Conservation (phyloP, 2,113 vertebrate species). For the Triplophysa tibetana region DNA sequence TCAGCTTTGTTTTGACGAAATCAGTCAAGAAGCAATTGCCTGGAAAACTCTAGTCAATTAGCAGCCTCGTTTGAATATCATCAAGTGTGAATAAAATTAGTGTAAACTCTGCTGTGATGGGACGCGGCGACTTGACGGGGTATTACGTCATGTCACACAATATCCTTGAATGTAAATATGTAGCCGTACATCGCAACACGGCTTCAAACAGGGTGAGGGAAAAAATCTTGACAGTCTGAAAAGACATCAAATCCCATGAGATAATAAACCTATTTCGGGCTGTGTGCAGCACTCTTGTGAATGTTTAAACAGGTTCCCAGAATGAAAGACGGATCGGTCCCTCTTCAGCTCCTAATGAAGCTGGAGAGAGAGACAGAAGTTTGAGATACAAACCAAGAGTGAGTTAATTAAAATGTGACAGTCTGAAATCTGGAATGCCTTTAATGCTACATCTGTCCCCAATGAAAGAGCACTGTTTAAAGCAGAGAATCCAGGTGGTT, state of each 20-base stretch:
- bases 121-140: conserved; percentile 13
- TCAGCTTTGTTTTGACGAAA: conserved; percentile 13
- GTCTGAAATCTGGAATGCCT: conserved; percentile 33
- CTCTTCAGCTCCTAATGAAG: conserved; percentile 31
- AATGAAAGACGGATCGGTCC: conserved; percentile 38
- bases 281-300: conserved; percentile 25
- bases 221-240: conserved; percentile 9
- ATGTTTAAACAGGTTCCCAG: conserved; percentile 28
- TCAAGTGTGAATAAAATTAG: conserved; percentile 1
- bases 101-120: background rate
- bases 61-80: conserved; percentile 8
- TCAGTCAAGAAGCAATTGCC: conserved; percentile 6
- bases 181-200: background rate
- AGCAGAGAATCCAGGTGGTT: conserved; percentile 13
- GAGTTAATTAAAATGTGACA: conserved; percentile 38
- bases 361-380: conserved; percentile 22
- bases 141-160: background rate
- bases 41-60: conserved; percentile 38
- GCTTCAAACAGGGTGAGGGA: conserved; percentile 4
- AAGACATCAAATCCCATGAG: conserved; percentile 25
- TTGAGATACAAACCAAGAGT: conserved; percentile 26
- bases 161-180: conserved; percentile 13
- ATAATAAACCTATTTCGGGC: conserved; percentile 23
- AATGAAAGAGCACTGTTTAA: conserved; percentile 25
- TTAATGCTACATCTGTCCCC: background rate